Percentiles rank a stretch among this genome's conserved stretches.
phyloP scores from a whole-genome alignment of 2,797 vertebrate species.

The Molossus alvarezi region DNA sequence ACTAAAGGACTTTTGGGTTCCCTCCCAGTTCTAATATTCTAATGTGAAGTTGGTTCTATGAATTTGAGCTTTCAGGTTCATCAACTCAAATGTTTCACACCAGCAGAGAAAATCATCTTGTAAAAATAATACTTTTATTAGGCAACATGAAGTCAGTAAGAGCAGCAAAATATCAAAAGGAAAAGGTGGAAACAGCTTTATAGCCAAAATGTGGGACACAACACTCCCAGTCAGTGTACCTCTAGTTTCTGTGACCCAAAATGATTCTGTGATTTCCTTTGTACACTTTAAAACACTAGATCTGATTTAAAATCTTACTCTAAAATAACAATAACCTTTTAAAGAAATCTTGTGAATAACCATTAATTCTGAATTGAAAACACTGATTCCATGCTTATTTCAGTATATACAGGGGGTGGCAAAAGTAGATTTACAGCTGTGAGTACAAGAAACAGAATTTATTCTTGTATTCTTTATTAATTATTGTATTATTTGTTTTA shows the following conservation, averaged over 20 bases:
- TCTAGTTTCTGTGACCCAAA: background rate
- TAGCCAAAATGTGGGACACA: background rate
- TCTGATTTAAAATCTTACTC: conserved; percentile 29
- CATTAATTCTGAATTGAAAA: conserved; percentile 50
- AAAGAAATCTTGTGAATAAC: background rate
- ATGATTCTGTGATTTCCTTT: background rate
- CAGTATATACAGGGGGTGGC: background rate
- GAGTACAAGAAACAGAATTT: background rate
- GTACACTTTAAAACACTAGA: background rate
- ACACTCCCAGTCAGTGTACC: background rate
- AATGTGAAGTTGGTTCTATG: background rate
- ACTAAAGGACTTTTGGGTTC: background rate
- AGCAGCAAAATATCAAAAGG: conserved; percentile 3
- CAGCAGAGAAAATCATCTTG: conserved; percentile 30
- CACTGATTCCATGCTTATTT: background rate
- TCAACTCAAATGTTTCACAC: background rate
- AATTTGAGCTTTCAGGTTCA: background rate
- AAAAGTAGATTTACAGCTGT: background rate
- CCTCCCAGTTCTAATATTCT: background rate
- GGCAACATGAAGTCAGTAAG: conserved; percentile 30
- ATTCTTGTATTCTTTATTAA: background rate
- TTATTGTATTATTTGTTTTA: background rate
- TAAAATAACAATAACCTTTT: conserved; percentile 29
- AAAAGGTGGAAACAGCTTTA: background rate
- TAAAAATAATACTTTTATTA: conserved; percentile 13